A percentile compares a stretch with the other conserved stretches of the same genome.
These are phyloP conservation scores for Endotricha flammealis DNA, from an alignment of 2,888 invertebrate species.

Conservation along the genomic window DNA sequence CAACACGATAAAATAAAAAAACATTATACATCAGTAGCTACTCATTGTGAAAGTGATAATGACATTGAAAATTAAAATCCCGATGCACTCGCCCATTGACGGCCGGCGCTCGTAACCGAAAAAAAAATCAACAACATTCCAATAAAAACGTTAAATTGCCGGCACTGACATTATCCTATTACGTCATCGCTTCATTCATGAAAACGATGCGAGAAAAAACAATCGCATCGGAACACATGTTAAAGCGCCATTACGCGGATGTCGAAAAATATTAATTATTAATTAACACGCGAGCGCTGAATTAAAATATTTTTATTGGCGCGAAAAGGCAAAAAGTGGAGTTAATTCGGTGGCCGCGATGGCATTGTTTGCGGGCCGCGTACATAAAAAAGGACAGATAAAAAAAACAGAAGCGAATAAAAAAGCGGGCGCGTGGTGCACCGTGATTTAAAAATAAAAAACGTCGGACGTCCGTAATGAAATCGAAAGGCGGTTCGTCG, in stretches of 20 bases:
- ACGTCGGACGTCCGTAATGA: conserved; percentile 74
- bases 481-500: conserved; percentile 78
- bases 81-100: conserved; percentile 73
- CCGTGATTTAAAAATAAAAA: conserved; percentile 77
- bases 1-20: conserved; percentile 19
- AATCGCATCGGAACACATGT: conserved; percentile 72
- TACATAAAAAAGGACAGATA: conserved; percentile 64
- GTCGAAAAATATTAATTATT: conserved; percentile 77
- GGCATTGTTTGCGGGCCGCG: conserved; percentile 74
- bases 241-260: conserved; percentile 66
- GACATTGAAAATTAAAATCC: conserved; percentile 75
- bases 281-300: conserved; percentile 66
- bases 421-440: conserved; percentile 60
- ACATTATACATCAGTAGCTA: conserved; percentile 27
- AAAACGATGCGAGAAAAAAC: conserved; percentile 69
- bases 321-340: conserved; percentile 72
- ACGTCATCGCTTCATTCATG: conserved; percentile 77
- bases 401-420: conserved; percentile 64
- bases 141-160: conserved; percentile 76
- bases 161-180: conserved; percentile 75
- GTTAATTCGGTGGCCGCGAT: conserved; percentile 73
- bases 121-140: conserved; percentile 67
- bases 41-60: conserved; percentile 76
- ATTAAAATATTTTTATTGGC: conserved; percentile 77
- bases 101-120: conserved; percentile 54